Percentiles rank a stretch among this genome's conserved stretches.
Conservation (phyloP, 2,888 invertebrate genomes). For the Coenonympha arcania region DNA sequence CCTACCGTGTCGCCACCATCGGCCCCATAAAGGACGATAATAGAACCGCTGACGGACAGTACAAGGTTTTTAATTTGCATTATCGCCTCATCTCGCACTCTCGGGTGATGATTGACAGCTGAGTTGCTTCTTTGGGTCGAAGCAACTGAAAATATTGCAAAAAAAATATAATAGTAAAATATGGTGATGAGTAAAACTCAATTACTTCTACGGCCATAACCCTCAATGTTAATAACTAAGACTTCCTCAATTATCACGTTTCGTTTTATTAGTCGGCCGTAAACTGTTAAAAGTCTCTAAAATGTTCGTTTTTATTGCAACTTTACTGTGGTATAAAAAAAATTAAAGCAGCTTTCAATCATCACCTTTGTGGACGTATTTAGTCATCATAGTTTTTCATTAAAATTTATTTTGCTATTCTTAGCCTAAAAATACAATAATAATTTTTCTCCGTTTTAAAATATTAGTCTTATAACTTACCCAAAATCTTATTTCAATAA, state of each 20-base stretch:
- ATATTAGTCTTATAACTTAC: too few relatives aligned
- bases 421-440: not conserved
- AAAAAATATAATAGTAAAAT: too few relatives aligned
- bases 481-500: too few relatives aligned
- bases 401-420: slow-evolving; percentile 19
- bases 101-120: slow-evolving; percentile 26
- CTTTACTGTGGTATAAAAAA: not conserved
- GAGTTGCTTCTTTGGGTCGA: slow-evolving; percentile 11
- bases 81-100: slow-evolving; percentile 45
- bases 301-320: not conserved
- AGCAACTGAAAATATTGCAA: not conserved
- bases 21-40: slow-evolving; percentile 94
- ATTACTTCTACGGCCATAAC: too few relatives aligned
- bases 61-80: slow-evolving; percentile 81
- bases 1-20: slow-evolving; percentile 97
- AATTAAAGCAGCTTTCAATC: slow-evolving; percentile 16
- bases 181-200: too few relatives aligned
- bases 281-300: too few relatives aligned
- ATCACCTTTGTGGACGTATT: slow-evolving; percentile 26
- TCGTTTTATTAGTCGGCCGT: too few relatives aligned
- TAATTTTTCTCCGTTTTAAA: not conserved
- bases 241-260: too few relatives aligned
- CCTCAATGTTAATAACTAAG: too few relatives aligned
- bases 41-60: slow-evolving; percentile 94
- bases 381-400: slow-evolving; percentile 23